Percentiles rank a stretch among this genome's conserved stretches.
Conservation (phyloP, 2,113 vertebrate genomes). For the Lasiurus borealis region DNA sequence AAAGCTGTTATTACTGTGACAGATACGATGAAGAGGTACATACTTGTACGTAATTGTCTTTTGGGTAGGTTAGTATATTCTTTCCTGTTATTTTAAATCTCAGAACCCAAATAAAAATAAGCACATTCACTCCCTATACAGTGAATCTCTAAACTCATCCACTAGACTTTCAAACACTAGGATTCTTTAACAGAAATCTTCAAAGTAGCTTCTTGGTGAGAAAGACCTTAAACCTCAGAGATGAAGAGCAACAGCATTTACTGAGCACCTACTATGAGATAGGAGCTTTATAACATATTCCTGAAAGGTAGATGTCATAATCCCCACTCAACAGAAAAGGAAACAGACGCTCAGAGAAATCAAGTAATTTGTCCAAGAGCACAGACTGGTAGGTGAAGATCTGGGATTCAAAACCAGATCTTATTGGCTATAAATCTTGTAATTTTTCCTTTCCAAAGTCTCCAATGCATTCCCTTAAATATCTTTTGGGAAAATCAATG, state of each 20-base stretch:
- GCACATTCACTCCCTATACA: neutral
- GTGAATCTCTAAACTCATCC: neutral
- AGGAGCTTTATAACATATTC: neutral
- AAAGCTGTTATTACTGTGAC: neutral
- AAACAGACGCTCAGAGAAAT: neutral
- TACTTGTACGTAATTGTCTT: neutral
- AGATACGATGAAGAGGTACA: neutral
- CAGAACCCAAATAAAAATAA: constrained; percentile 33
- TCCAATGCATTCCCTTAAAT: neutral
- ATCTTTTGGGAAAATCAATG: constrained; percentile 30
- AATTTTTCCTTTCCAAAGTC: neutral
- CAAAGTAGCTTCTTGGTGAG: neutral
- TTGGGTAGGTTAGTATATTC: neutral
- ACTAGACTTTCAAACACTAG: neutral
- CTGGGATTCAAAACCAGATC: neutral
- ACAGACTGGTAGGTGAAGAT: neutral
- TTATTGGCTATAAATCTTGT: neutral
- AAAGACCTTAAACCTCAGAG: neutral
- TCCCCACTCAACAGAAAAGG: neutral
- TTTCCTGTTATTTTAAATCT: constrained; percentile 23
- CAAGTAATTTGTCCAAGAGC: neutral
- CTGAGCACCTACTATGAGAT: neutral
- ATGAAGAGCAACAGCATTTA: neutral
- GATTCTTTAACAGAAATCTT: neutral
- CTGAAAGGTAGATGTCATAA: neutral